Conservation (phyloP, 2,797 vertebrate species). For the Sebastes hubbsi region DNA sequence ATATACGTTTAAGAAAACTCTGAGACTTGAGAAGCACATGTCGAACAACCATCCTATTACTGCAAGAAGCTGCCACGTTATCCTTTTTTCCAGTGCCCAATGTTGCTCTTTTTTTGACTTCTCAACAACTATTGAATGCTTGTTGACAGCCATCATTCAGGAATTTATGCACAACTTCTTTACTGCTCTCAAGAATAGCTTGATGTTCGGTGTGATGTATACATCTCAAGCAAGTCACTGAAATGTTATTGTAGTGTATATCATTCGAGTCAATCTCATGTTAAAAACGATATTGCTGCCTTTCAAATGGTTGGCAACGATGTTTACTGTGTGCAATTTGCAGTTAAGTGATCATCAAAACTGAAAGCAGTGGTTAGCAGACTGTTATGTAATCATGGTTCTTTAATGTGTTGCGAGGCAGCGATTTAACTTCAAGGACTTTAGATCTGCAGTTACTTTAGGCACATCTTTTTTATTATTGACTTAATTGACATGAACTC, state of each 20-base stretch:
- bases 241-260: not conserved
- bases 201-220: not conserved
- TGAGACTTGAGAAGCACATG: not conserved
- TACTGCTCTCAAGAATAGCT: not conserved
- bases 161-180: not conserved
- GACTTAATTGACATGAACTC: constrained; percentile 1
- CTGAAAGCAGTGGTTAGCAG: not conserved
- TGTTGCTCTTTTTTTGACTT: not conserved
- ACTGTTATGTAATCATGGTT: not conserved
- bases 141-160: not conserved
- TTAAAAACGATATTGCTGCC: not conserved
- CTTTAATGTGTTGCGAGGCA: not conserved
- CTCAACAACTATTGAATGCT: not conserved
- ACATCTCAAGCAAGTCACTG: not conserved
- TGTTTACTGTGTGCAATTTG: not conserved
- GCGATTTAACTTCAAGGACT: not conserved
- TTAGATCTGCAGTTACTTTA: not conserved
- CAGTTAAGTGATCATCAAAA: not conserved
- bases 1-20: not conserved
- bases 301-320: not conserved
- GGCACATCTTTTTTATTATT: not conserved
- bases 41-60: not conserved
- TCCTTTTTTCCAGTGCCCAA: not conserved
- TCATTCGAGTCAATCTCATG: not conserved
- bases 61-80: not conserved